Percentiles rank a stretch among this genome's conserved stretches.
Conservation (phyloP, 2,888 invertebrate genomes). For the Drosophila birchii region DNA sequence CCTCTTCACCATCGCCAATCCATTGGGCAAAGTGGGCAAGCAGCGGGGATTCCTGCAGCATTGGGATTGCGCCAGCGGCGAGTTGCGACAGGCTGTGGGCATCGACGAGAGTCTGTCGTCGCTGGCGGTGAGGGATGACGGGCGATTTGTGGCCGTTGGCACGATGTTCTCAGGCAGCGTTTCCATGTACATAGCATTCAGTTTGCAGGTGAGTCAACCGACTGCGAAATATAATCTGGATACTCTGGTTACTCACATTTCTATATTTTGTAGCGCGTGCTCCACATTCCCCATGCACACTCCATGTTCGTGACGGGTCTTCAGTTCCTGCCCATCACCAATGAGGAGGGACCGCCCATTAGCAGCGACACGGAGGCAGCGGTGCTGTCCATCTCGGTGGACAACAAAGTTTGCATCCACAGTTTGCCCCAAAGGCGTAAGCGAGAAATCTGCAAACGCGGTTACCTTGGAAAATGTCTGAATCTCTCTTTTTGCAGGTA, state of each 20-base stretch:
- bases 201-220: conserved; percentile 88
- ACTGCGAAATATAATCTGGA: neutral
- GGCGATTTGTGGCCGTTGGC: conserved; percentile 95
- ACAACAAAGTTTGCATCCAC: conserved; percentile 96
- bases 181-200: conserved; percentile 95
- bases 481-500: conserved; percentile 86
- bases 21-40: conserved; percentile 89
- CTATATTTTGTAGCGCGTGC: conserved; percentile 88
- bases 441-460: conserved; percentile 65
- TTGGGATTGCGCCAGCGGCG: conserved; percentile 90
- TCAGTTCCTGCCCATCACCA: conserved; percentile 93
- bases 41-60: conserved; percentile 90
- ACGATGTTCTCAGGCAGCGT: conserved; percentile 97
- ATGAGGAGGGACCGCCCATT: conserved; percentile 89
- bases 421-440: conserved; percentile 92
- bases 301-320: conserved; percentile 98
- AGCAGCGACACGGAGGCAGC: conserved; percentile 93
- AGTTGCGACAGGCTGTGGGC: conserved; percentile 86
- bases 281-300: conserved; percentile 94
- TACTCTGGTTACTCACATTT: neutral
- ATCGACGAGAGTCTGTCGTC: conserved; percentile 92
- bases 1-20: conserved; percentile 93
- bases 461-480: neutral
- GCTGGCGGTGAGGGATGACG: conserved; percentile 95
- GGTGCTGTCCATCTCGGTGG: conserved; percentile 97